Evolutionary conservation across 2,888 invertebrate species (phyloP), one percentile per base, ranked within the genome.

Genomic region (Xanthorhoe designata): DNA sequence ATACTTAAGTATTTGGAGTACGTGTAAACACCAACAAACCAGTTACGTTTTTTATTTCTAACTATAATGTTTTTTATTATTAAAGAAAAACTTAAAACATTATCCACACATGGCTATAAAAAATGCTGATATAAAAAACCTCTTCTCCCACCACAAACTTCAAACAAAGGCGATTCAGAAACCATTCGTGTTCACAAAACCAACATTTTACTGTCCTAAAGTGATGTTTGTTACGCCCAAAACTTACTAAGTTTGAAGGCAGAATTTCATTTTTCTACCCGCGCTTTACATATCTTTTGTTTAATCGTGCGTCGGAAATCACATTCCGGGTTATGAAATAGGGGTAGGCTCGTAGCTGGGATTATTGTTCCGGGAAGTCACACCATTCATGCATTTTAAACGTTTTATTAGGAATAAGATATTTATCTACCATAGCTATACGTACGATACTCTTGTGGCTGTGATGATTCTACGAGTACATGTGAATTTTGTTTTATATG

Each of bases 271-370:
- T 73, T 64, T 68, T 64, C 52, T 60, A 55, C 18, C 60, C 68
- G 67, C 68, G 64, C 72, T 73, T 75, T 75, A 74, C 73, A 75
- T 78, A 77, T 74, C 72, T 74, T 73, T 75, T 78, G 78, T 73
- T 82, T 83, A 86, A 85, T 85, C 82, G 84, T 77, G 80, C 81
- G 76, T 78, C 78, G 70, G 72, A 79, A 83, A 83, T 85, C 81
- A 83, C 77, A 82, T 81, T 79, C 72, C 65, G 74, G 76, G 80
- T 76, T 81, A 84, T 81, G 82, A 82, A 79, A 80, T 79, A 81
- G 73, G n/a, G 69, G 74, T 70, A 72, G 72, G 75, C 76, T 10
- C 10, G 53, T 32, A 18, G 10, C 61, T 45, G 24, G 38, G 53
- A 15, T 13, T 55, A 49, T 29, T 49, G 13, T 56, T 63, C 19